A percentile compares a stretch with the other conserved stretches of the same genome.
phyloP scores from a whole-genome alignment of 1,140 invertebrate species.

The Diorhabda sublineata region DNA sequence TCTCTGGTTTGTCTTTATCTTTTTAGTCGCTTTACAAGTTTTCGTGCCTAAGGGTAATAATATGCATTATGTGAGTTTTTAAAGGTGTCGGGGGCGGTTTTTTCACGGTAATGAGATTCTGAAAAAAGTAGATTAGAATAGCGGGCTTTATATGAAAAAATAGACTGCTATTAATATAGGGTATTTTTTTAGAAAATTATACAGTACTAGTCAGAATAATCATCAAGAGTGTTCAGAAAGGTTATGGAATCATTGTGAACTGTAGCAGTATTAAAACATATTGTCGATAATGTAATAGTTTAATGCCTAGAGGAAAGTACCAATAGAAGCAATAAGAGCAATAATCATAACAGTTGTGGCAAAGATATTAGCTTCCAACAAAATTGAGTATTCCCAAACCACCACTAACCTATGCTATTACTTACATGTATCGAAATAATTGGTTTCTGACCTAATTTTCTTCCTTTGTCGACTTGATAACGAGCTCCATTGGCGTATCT shows the following conservation, averaged over 20 bases:
- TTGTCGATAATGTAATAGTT: too few species aligned
- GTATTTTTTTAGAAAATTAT: too few species aligned
- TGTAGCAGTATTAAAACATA: too few species aligned
- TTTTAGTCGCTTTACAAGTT: neutral
- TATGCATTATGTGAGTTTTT: conserved; percentile 2
- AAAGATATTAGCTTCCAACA: conserved; percentile 2
- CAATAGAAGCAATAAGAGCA: neutral
- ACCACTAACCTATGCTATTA: neutral
- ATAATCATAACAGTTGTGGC: conserved; percentile 2
- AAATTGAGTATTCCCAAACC: neutral
- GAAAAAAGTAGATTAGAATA: conserved; percentile 3
- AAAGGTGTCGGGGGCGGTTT: neutral
- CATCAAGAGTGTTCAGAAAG: too few species aligned
- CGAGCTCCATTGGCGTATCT: too few species aligned
- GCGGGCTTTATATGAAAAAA: neutral
- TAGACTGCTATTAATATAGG: neutral
- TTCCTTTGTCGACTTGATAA: neutral
- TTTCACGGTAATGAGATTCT: neutral
- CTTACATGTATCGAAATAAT: neutral
- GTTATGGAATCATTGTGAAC: too few species aligned
- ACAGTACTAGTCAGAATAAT: too few species aligned
- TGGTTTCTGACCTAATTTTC: conserved; percentile 2
- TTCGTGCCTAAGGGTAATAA: conserved; percentile 2
- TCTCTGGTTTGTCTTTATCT: conserved; percentile 2
- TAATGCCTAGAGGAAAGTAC: too few species aligned